Percentiles rank a stretch among this genome's conserved stretches.
phyloP scores from a whole-genome alignment of 2,888 invertebrate genomes.

The Theodoxus fluviatilis region DNA sequence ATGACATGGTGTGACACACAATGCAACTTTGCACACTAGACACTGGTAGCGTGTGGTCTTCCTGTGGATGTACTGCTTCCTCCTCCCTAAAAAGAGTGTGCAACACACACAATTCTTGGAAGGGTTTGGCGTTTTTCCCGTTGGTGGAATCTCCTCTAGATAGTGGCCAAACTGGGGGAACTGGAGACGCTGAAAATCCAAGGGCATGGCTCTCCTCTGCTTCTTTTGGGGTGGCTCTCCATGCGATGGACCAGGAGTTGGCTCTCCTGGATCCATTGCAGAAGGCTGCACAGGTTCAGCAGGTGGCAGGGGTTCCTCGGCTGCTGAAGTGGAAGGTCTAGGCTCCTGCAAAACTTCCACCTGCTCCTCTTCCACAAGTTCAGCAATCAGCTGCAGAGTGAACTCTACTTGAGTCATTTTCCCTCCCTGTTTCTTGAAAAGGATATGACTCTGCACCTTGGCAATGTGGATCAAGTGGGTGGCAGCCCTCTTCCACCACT shows the following conservation, averaged over 20 bases:
- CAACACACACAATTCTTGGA: conserved; percentile 3
- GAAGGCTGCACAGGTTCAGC: no score
- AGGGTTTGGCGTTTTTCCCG: conserved; percentile 8
- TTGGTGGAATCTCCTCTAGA: background rate
- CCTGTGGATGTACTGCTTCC: conserved; percentile 4
- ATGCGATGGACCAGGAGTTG: no score
- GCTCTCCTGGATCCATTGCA: no score
- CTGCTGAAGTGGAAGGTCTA: no score
- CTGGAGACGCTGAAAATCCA: no score
- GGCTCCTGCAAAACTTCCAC: no score
- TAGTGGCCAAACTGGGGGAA: no score
- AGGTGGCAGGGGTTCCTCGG: no score
- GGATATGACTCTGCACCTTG: conserved; percentile 16
- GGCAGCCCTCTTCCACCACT: conserved; percentile 28
- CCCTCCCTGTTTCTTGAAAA: background rate
- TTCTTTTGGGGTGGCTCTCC: no score
- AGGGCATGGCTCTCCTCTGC: no score
- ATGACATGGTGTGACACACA: conserved; percentile 1
- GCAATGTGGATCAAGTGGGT: conserved; percentile 21
- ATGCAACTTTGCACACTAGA: background rate
- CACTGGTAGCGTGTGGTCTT: conserved; percentile 18
- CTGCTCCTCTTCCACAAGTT: no score
- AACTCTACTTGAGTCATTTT: conserved; percentile 13
- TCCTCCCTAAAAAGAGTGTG: background rate
- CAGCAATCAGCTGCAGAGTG: conserved; percentile 5